Conservation (phyloP, 2,888 invertebrate species). For the Hirtodrosophila cameraria region DNA sequence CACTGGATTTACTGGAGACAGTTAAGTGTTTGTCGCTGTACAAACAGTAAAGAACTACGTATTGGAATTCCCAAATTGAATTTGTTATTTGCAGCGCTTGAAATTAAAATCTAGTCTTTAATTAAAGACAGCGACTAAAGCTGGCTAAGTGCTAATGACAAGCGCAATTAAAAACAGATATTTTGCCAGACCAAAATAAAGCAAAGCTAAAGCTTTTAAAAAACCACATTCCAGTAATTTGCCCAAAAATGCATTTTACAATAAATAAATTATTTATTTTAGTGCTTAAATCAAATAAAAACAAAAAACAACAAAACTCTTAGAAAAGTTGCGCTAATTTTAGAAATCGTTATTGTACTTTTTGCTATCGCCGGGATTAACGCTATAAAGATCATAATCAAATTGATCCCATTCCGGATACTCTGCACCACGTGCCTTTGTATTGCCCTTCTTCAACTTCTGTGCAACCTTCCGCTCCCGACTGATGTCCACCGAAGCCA, state of each 20-base stretch:
- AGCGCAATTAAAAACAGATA: slow-evolving; percentile 55
- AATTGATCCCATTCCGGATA: slow-evolving; percentile 81
- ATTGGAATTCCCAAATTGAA: slow-evolving; percentile 14
- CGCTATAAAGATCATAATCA: slow-evolving; percentile 81
- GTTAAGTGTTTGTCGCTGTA: neutral
- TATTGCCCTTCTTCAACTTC: slow-evolving; percentile 72
- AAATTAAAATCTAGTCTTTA: slow-evolving; percentile 20
- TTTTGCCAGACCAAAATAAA: slow-evolving; percentile 2
- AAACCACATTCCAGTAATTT: slow-evolving; percentile 45
- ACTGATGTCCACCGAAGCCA: slow-evolving; percentile 64
- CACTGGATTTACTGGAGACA: no score
- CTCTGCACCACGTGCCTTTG: slow-evolving; percentile 62
- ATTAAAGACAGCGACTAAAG: slow-evolving; percentile 15
- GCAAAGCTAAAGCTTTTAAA: slow-evolving; percentile 23
- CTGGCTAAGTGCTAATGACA: slow-evolving; percentile 53
- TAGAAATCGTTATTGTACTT: slow-evolving; percentile 63
- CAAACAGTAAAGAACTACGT: slow-evolving; percentile 5
- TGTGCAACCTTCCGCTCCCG: slow-evolving; percentile 62
- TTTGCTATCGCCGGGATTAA: slow-evolving; percentile 68
- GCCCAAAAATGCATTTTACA: slow-evolving; percentile 45
- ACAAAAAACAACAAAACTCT: slow-evolving; percentile 39
- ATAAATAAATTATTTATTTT: slow-evolving; percentile 79
- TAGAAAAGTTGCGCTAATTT: slow-evolving; percentile 11
- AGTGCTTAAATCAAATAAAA: slow-evolving; percentile 52
- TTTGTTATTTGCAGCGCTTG: slow-evolving; percentile 7